phyloP scores from a whole-genome alignment of 2,113 vertebrate species.

The Trichomycterus rosablanca region DNA sequence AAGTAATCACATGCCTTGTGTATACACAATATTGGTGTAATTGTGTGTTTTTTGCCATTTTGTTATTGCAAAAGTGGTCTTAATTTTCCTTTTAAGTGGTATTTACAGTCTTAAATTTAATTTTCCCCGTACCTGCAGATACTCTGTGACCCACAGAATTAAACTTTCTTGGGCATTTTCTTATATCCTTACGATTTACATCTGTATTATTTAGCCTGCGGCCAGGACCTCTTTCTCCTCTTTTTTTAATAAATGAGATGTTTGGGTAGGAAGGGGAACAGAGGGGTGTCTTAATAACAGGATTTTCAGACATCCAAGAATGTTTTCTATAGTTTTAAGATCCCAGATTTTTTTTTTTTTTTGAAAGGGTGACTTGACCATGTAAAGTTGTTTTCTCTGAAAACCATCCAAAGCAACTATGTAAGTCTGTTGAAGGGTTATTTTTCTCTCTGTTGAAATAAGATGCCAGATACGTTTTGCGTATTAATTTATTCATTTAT shows the following conservation, averaged over 20 bases:
- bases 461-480: not conserved
- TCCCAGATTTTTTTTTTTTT: not conserved
- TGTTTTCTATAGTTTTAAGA: conserved; percentile 10
- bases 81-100: not conserved
- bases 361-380: not conserved
- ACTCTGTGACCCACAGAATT: conserved; percentile 1
- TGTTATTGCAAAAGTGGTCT: too few species aligned
- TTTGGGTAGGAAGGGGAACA: conserved; percentile 1
- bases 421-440: not conserved
- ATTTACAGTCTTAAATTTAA: not conserved
- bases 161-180: conserved; percentile 6
- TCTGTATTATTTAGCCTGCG: conserved; percentile 16
- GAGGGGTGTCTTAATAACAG: conserved; percentile 8
- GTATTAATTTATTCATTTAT: too few species aligned
- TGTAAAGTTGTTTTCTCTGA: not conserved
- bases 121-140: not conserved
- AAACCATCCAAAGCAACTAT: not conserved
- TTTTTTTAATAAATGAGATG: conserved; percentile 24
- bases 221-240: not conserved
- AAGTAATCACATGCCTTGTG: too few species aligned
- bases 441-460: not conserved
- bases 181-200: conserved; percentile 11
- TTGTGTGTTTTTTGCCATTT: too few species aligned
- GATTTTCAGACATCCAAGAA: conserved; percentile 19
- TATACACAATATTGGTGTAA: too few species aligned